Evolutionary conservation across 1,140 invertebrate genomes (phyloP), one percentile per base, ranked within the genome.

Genomic region (Heliothis subflexa): DNA sequence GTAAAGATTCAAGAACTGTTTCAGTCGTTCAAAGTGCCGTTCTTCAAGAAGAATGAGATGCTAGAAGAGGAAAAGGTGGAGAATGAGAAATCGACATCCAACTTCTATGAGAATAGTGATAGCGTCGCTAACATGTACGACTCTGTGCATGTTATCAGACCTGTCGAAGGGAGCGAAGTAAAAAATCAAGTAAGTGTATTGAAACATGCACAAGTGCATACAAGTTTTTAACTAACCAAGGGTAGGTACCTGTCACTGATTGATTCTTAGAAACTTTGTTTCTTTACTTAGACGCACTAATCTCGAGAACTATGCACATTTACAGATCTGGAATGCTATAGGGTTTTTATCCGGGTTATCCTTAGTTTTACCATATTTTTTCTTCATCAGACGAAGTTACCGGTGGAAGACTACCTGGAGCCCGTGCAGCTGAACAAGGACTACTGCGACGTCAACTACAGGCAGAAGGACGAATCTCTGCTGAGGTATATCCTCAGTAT

Each of bases 1-100:
- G 89, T 89, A 1, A 94, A 92, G 81, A 88, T 94, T 66, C 91
- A 94, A 59, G 91, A 93, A 77, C 33, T 93, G 11, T 93, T 93
- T 62, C 85, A 91, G 47, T 89, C 91, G 0, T 89, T 94, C 14
- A 93, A 87, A 83, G 79, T 94, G 28, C 91, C 91, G 3, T 93
- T 93, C 57, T 93, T 93, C 72, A 91, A 81, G 57, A 90, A 83
- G 12, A 61, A 54, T 18, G 74, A 77, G 18, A 77, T 77, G 62
- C 14, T 77, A 25, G 74, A 77, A 40, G 74, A 77, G 0, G 55
- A 13, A 72, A 77, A 82, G 25, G 79, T 81, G 9, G 73, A 81
- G 21, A 80, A 59, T 28, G 82, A 86, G 62, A 86, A 83, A 76
- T 86, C 86, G 5, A 40, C 33, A 3, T 68, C 33, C 1, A 84